These are phyloP conservation scores for Trachelus iudaicus DNA, from an alignment of 2,888 invertebrate species.

Conservation along the genomic window DNA sequence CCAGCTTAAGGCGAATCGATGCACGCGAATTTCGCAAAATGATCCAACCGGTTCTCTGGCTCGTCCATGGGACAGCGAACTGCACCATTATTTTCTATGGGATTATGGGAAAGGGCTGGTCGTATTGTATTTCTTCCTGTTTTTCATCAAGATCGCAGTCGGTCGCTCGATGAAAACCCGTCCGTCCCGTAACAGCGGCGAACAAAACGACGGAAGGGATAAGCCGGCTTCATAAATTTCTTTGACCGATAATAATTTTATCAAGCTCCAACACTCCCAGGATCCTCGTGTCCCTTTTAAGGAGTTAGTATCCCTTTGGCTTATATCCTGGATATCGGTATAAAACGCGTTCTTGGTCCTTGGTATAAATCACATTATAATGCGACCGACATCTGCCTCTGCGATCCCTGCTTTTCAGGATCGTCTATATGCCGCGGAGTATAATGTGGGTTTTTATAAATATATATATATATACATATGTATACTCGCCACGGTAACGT, in stretches of 20 bases:
- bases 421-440: background rate
- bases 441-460: background rate
- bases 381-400: background rate
- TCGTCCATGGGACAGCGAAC: background rate
- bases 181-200: background rate
- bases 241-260: constrained; percentile 35
- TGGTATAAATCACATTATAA: background rate
- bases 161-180: background rate
- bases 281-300: background rate
- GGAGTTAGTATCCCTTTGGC: background rate
- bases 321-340: background rate
- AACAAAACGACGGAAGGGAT: constrained; percentile 19
- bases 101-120: background rate
- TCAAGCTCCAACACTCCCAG: constrained; percentile 12
- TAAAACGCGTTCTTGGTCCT: background rate
- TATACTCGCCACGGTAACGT: background rate
- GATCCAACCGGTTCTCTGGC: background rate
- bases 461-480: background rate
- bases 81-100: background rate
- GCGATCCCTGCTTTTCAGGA: background rate
- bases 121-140: background rate
- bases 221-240: constrained; percentile 37
- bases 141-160: background rate
- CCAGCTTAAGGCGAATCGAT: background rate
- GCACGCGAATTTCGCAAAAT: constrained; percentile 1